phyloP scores from a whole-genome alignment of 2,888 invertebrate genomes.

The Nomada fabriciana region DNA sequence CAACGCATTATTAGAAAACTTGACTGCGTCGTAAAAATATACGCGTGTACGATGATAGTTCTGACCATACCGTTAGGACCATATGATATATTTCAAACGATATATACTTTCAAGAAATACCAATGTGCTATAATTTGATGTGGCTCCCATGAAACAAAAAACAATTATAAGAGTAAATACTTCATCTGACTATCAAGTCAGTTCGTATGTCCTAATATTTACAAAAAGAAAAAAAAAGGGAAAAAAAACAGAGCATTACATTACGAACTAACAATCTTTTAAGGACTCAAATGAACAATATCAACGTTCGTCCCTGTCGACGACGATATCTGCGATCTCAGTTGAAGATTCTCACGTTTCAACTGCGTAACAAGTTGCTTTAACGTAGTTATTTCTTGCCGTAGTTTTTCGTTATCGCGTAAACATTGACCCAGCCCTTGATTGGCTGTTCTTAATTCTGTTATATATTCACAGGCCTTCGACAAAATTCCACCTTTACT shows the following conservation, averaged over 20 bases:
- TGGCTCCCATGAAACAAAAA: slow-evolving; percentile 35
- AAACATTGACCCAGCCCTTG: slow-evolving; percentile 88
- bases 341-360: slow-evolving; percentile 90
- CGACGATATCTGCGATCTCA: slow-evolving; percentile 86
- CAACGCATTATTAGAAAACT: not conserved
- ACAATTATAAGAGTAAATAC: slow-evolving; percentile 43
- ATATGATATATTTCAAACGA: slow-evolving; percentile 18
- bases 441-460: slow-evolving; percentile 92
- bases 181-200: slow-evolving; percentile 24
- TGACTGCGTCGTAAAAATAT: slow-evolving; percentile 22
- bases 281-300: slow-evolving; percentile 75
- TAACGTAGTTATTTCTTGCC: slow-evolving; percentile 89
- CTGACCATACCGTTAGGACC: slow-evolving; percentile 55
- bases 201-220: slow-evolving; percentile 62
- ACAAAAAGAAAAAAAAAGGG: slow-evolving; percentile 47
- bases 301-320: slow-evolving; percentile 66
- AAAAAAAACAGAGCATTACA: slow-evolving; percentile 18
- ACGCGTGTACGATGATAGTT: slow-evolving; percentile 23
- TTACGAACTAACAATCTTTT: slow-evolving; percentile 54
- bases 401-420: slow-evolving; percentile 90
- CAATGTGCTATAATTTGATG: slow-evolving; percentile 38
- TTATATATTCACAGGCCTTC: slow-evolving; percentile 97
- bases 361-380: slow-evolving; percentile 90
- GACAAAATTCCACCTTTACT: slow-evolving; percentile 98
- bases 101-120: slow-evolving; percentile 2